Conservation (phyloP, 2,888 invertebrate species). For the Ceraclea dissimilis region DNA sequence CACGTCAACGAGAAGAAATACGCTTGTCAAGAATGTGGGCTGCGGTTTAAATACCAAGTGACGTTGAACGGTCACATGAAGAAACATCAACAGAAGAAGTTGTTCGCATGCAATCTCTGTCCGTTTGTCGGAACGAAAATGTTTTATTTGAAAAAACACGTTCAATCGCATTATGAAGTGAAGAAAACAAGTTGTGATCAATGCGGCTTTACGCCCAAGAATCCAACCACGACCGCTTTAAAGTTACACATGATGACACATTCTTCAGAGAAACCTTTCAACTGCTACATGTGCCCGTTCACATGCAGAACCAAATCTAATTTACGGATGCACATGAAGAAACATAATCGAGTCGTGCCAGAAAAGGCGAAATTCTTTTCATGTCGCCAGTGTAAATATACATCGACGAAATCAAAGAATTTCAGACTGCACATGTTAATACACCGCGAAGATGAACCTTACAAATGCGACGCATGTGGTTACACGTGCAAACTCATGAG, state of each 20-base stretch:
- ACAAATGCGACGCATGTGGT: conserved; percentile 42
- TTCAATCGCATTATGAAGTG: conserved; percentile 12
- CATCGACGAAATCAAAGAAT: conserved; percentile 41
- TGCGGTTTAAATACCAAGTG: conserved; percentile 13
- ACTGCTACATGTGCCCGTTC: conserved; percentile 8
- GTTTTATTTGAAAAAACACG: conserved; percentile 14
- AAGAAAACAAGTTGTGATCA: conserved; percentile 13
- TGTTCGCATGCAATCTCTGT: conserved; percentile 14
- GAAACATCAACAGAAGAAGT: conserved; percentile 12
- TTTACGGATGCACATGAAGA: conserved; percentile 14
- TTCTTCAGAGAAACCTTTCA: conserved; percentile 12
- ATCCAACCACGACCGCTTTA: conserved; percentile 11
- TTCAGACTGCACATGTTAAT: conserved; percentile 45
- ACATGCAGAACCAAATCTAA: conserved; percentile 14
- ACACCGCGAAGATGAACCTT: conserved; percentile 41
- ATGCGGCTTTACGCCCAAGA: conserved; percentile 13
- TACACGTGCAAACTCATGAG: conserved; percentile 14
- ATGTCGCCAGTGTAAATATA: conserved; percentile 38
- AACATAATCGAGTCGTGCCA: conserved; percentile 1
- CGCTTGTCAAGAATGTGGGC: conserved; percentile 12
- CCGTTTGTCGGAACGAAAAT: conserved; percentile 12
- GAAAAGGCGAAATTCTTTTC: conserved; percentile 13
- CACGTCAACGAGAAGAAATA: conserved; percentile 11
- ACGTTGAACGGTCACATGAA: conserved; percentile 17
- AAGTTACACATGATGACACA: conserved; percentile 15